A percentile compares a stretch with the other conserved stretches of the same genome.
These are phyloP conservation scores for Hirundo rustica DNA, from an alignment of 2,797 vertebrate genomes.

Conservation along the genomic window DNA sequence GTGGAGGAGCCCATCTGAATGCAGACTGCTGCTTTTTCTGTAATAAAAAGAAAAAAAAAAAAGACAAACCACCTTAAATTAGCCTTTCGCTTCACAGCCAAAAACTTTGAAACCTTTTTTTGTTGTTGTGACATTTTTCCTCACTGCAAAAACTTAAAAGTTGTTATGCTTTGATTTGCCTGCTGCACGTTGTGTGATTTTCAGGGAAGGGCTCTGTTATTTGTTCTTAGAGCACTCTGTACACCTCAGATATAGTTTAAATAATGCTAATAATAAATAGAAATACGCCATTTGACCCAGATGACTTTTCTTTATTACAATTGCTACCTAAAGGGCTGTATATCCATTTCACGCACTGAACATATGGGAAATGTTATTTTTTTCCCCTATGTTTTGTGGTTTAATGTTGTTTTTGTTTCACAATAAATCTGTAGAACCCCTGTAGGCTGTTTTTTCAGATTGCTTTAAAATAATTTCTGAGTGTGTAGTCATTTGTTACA, in stretches of 20 bases:
- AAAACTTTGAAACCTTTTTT: background rate
- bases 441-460: slow-evolving; percentile 47
- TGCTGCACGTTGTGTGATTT: background rate
- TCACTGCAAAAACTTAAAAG: background rate
- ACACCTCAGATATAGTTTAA: slow-evolving; percentile 30
- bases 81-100: background rate
- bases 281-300: slow-evolving; percentile 49
- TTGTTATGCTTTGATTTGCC: background rate
- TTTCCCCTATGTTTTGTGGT: slow-evolving; percentile 31
- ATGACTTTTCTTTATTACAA: slow-evolving; percentile 52
- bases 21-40: background rate
- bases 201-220: background rate
- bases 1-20: background rate
- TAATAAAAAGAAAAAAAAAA: background rate
- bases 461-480: slow-evolving; percentile 58
- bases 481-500: slow-evolving; percentile 41
- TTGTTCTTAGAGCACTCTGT: background rate
- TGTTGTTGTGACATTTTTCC: background rate
- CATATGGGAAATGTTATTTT: slow-evolving; percentile 48
- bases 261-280: slow-evolving; percentile 46
- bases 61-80: background rate
- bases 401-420: slow-evolving; percentile 42
- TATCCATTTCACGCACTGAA: slow-evolving; percentile 16
- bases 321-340: slow-evolving; percentile 48
- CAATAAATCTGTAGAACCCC: slow-evolving; percentile 48